phyloP scores from a whole-genome alignment of 2,888 invertebrate genomes.

The Cosmorhoe ocellata region DNA sequence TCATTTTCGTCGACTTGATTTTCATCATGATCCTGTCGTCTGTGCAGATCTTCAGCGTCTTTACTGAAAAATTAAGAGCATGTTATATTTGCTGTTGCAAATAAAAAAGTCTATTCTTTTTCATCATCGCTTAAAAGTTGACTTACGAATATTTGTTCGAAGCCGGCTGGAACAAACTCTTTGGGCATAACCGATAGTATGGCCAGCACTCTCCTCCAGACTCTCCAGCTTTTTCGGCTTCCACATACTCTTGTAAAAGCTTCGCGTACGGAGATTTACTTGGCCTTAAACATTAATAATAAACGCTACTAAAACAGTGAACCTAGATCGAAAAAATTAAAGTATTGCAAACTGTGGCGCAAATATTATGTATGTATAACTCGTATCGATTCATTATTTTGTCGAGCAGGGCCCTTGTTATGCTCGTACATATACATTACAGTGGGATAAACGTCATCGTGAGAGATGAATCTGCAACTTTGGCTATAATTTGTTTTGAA shows the following conservation, averaged over 20 bases:
- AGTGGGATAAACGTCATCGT: no score
- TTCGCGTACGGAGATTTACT: constrained; percentile 91
- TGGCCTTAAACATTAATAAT: constrained; percentile 82
- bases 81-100: neutral
- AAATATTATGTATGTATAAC: no score
- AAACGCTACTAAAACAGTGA: no score
- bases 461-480: no score
- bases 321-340: no score
- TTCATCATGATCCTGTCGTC: constrained; percentile 55
- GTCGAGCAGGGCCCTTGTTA: no score
- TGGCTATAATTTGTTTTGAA: no score
- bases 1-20: constrained; percentile 51
- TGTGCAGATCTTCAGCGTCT: constrained; percentile 73
- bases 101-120: no score
- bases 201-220: constrained; percentile 92
- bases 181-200: constrained; percentile 91
- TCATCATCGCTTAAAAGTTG: neutral
- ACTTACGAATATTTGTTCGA: constrained; percentile 80
- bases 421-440: no score
- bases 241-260: constrained; percentile 88
- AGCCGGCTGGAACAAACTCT: constrained; percentile 86
- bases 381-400: no score
- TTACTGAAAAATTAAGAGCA: constrained; percentile 56
- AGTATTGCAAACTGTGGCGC: no score
- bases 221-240: constrained; percentile 89